Base-by-base conservation (phyloP, 64 coral and sea anemone species). In the Anthopleura sola region DNA sequence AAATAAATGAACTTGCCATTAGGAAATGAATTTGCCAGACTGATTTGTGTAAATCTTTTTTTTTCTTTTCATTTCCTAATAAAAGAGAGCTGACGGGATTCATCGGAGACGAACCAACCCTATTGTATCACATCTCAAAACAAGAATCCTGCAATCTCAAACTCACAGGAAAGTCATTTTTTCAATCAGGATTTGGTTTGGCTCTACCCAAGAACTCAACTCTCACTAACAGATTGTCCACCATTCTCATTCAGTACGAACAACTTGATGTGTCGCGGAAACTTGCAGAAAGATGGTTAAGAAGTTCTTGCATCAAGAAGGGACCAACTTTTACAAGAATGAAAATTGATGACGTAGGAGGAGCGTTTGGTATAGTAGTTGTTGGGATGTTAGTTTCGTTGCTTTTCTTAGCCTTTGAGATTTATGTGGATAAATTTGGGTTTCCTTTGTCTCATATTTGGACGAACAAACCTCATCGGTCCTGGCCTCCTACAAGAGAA, bases 121-220 rank as follows among this genome's bases (percentile, higher is more conserved):
- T 91, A 47, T 14, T 86, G 51, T 79, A 91, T 66, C 55, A 64
- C 29, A 75, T 84, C 2, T 33, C 75, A 6, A 76, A 46, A 86
- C 49, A 84, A 24, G 4, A 47, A 60, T 71, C 84, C 54, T 91
- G 89, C 29, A 18, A 53, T 4, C 75, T 91, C 13, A 85, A 81
- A 78, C 83, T 91, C 12, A 83, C 78, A 48, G 89, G 89, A 57
- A 91, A 91, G 40, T 49, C 89, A 15, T 91, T 91, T 55, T 91
- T 91, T 38, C 89, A 91, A 1, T 91, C 89, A 2, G 89, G 89
- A 3, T 91, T 91, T 69, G 89, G 74, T 1, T 2, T 91, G 14
- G 89, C 89, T 8, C 34, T 80, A 20, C 68, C 32, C 55, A 91
- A 91, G 39, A 91, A 91, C 75, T 91, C 89, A 1, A 55, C 71